Evolutionary conservation across 2,888 invertebrate species (phyloP), one percentile per base, ranked within the genome.

Genomic region (Hirtodrosophila confusa): DNA sequence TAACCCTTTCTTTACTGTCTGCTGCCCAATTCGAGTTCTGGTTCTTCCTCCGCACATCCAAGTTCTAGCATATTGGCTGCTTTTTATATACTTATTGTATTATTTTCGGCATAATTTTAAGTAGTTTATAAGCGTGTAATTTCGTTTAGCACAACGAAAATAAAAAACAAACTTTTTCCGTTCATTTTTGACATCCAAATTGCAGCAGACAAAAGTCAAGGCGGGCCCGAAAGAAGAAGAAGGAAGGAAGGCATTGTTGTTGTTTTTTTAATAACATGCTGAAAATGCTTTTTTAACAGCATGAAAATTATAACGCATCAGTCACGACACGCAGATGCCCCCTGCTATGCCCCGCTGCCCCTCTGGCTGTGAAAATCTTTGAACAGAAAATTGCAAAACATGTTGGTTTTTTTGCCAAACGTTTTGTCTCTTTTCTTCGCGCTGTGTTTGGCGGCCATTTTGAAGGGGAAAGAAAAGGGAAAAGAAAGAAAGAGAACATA

Each of bases 141-240:
- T 86, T 82, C 62, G 73, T 60, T 82, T 66, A 79, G 61, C 68
- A 64, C 71, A 68, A 53, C 75, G 54, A 51, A 55, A 57, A 57
- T 6, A 68, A 63, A 75, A 78, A 69, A 69, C 70, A 77, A 75
- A 68, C 80, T 79, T 77, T 89, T 89, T 88, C 67, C 72, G 82
- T 75, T 86, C 66, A 73, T 65, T 83, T 83, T 84, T 89, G 88
- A 89, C 89, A 87, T 84, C 88, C 83, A 90, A 90, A 90, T 90
- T 90, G 89, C 87, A 75, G 74, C 78, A 85, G 64, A 66, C 78
- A 80, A 67, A 71, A 80, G 56, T 62, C 62, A 68, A 68, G 77
- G 78, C 80, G 71, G 61, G 49, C 40, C 51, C 23, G n/a, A n/a
- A n/a, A n/a, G n/a, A n/a, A n/a, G n/a, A n/a, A n/a, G n/a, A n/a